phyloP scores from a whole-genome alignment of 2,113 vertebrate genomes.

The Tretioscincus oriximinensis region DNA sequence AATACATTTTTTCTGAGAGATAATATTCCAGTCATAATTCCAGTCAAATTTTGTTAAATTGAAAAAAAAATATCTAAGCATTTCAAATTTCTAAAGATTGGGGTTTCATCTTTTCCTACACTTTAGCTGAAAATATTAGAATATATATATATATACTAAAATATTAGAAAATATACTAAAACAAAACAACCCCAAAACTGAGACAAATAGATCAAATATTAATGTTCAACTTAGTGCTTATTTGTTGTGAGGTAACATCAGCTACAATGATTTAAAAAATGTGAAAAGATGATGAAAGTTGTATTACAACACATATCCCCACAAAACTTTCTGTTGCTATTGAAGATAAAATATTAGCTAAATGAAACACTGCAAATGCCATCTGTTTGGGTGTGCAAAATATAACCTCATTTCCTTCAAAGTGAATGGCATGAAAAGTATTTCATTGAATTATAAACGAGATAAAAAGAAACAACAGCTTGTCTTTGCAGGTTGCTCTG shows the following conservation, averaged over 20 bases:
- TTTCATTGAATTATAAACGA: neutral
- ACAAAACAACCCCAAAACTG: neutral
- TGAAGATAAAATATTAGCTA: slow-evolving; percentile 1
- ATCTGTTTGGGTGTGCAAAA: slow-evolving; percentile 13
- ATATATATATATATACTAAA: neutral
- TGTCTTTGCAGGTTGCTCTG: slow-evolving; percentile 30
- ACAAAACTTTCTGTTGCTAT: slow-evolving; percentile 17
- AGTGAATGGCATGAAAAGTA: neutral
- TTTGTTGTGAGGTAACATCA: neutral
- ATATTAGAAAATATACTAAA: too few species aligned
- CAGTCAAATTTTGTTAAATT: too few species aligned
- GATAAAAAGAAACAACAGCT: slow-evolving; percentile 7
- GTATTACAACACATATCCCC: neutral
- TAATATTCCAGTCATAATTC: too few species aligned
- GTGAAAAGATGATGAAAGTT: neutral
- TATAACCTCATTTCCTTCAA: neutral
- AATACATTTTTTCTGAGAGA: neutral
- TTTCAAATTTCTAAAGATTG: too few species aligned
- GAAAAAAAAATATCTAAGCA: too few species aligned
- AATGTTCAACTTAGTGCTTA: neutral
- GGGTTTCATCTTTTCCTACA: too few species aligned
- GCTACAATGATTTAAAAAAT: neutral
- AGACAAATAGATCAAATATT: neutral
- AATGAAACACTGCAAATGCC: neutral
- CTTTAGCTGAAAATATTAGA: neutral